These are phyloP conservation scores for Phainopepla nitens DNA, from an alignment of 2,113 vertebrate species.

Conservation along the genomic window DNA sequence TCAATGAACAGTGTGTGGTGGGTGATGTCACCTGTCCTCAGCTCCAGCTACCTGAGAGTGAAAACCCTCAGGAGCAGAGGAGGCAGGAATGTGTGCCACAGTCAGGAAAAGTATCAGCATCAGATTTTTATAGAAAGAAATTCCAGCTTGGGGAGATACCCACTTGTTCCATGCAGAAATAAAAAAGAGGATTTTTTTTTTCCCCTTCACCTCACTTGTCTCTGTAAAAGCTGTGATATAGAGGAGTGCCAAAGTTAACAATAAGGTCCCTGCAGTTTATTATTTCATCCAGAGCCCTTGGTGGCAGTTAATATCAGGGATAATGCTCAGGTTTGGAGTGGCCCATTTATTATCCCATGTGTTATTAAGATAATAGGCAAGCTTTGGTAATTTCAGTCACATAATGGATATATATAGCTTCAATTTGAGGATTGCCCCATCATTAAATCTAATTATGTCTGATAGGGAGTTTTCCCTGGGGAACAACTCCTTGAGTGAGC, in stretches of 20 bases:
- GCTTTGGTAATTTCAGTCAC: slow-evolving; percentile 69
- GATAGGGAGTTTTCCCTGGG: slow-evolving; percentile 56
- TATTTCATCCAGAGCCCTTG: slow-evolving; percentile 40
- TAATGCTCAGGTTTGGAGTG: slow-evolving; percentile 36
- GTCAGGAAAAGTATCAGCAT: not conserved
- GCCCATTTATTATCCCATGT: slow-evolving; percentile 68
- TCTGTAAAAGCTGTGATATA: not conserved
- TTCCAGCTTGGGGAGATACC: not conserved
- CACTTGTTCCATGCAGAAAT: not conserved
- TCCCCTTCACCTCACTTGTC: not conserved
- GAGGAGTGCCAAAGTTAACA: slow-evolving; percentile 35
- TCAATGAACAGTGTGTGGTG: fast-evolving
- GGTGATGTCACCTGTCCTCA: not conserved
- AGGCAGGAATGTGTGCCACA: not conserved
- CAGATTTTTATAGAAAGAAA: not conserved
- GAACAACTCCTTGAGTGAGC: slow-evolving; percentile 54
- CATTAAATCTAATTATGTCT: slow-evolving; percentile 73
- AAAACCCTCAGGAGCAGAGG: not conserved
- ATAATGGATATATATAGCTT: slow-evolving; percentile 73
- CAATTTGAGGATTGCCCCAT: slow-evolving; percentile 67
- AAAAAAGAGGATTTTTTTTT: not conserved
- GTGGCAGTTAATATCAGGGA: slow-evolving; percentile 60
- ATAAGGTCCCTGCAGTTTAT: slow-evolving; percentile 33
- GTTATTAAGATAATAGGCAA: slow-evolving; percentile 67
- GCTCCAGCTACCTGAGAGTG: not conserved